Conservation (phyloP, 2,888 invertebrate species). For the Chymomyza procnemis region DNA sequence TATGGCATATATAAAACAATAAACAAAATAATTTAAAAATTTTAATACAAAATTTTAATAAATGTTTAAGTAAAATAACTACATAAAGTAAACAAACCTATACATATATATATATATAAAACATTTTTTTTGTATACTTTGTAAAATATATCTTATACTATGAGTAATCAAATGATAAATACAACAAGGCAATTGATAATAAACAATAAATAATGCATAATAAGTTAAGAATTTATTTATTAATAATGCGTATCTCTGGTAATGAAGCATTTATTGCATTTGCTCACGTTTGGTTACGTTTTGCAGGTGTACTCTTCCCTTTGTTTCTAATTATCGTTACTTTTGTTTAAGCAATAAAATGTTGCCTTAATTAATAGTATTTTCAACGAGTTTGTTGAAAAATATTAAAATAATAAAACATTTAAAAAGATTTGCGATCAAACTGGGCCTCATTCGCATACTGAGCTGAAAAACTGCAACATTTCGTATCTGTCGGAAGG, state of each 20-base stretch:
- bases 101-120: slow-evolving; percentile 1
- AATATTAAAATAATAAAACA: no score
- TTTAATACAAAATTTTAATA: neutral
- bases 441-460: no score
- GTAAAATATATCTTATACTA: slow-evolving; percentile 52
- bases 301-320: no score
- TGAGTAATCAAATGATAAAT: slow-evolving; percentile 49
- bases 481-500: no score
- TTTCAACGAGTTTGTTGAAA: no score
- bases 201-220: slow-evolving; percentile 40
- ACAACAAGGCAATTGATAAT: slow-evolving; percentile 46
- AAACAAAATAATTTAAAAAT: slow-evolving; percentile 21
- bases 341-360: no score
- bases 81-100: slow-evolving; percentile 29
- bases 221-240: slow-evolving; percentile 1
- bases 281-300: no score
- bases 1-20: slow-evolving; percentile 13
- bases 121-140: slow-evolving; percentile 56
- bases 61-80: neutral
- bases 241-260: neutral
- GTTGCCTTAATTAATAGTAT: no score
- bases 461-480: no score
- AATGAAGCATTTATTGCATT: neutral
- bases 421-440: no score
- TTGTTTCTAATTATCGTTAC: no score